Evolutionary conservation across 1,140 invertebrate genomes (phyloP), one percentile per base, ranked within the genome.

Genomic region (Grapholita molesta): DNA sequence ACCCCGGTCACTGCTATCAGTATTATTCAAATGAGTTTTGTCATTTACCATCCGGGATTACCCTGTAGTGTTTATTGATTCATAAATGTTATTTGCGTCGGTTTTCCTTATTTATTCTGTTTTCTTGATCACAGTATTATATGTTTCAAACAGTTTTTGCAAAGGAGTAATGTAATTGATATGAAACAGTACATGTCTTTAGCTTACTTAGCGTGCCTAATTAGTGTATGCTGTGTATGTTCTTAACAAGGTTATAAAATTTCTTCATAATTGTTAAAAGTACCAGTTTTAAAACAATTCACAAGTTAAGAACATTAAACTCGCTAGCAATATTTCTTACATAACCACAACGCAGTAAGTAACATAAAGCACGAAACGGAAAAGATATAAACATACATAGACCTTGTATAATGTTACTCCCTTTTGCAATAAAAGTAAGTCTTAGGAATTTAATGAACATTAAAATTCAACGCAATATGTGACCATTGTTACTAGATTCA

Each of bases 391-490:
- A 48, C 42, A n/a, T 48, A 7, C 8, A 18, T 18, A 48, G 7
- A 48, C 42, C 6, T 48, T 9, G 42, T 21, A 48, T 21, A 30
- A 21, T 21, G 42, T 48, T 48, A 48, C 18, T 48, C 18, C 42
- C 42, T 48, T 48, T 48, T 48, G 18, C 18, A 0, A 21, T 8
- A 2, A 48, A 48, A 48, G 42, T 38, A 28, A 61, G 12, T 25
- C 25, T 30, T n/a, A 61, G 55, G 25, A 61, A 61, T 61, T 28
- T 61, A 61, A 61, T 61, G 55, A 61, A 28, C 55, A 61, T 61
- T 61, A 61, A 61, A 61, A 61, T 61, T 28, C 55, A 61, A 61
- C 55, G 55, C 55, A 61, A 18, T 61, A 28, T 7, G 42, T n/a
- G 55, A n/a, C 55, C 25, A 61, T 61, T 61, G 55, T 61, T 61